Base-by-base conservation (phyloP, 2,113 vertebrate genomes). In the Nothobranchius furzeri region DNA sequence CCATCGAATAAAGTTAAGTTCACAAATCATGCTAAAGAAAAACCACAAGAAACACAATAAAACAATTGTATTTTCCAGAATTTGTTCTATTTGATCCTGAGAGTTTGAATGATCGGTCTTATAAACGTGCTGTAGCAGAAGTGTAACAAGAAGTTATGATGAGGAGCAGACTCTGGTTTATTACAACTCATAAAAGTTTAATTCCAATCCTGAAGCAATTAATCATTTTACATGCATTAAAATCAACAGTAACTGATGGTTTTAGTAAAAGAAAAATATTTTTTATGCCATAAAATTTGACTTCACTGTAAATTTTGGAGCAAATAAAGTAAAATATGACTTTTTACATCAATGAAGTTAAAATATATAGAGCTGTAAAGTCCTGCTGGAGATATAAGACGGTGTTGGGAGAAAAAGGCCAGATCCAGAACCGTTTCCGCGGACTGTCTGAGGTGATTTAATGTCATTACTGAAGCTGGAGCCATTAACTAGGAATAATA, bases 391-490 rank as follows among this genome's bases (percentile, higher is more conserved):
- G 11, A 35, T 46, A 9, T 12, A 40, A 12, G 17, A n/a, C 13
- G 42, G 2, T 14, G n/a, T 24, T 24, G 2, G 13, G 43, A 14
- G n/a, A 25, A 67, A 46, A 64, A 46, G 30, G 53, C 37, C 46
- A 48, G n/a, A 67, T 67, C 12, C 54, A 40, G 52, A 53, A 35
- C 20, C 12, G 53, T 59, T 42, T 43, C n/a, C 46, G 14, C 36
- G 35, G n/a, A 36, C 58, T 24, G 60, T 20, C 48, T 50, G 48
- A 45, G 4, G 45, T 64, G 46, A 69, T 74, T 70, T 52, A 48
- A 56, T 64, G 60, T 60, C 60, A 60, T 69, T 73, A 50, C 36
- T 60, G 60, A 46, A 60, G 60, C 59, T 60, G 48, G 6, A 50
- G 48, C 48, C 4, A 46, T 69, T 51, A 46, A 25, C 43, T 49